Evolutionary conservation across 2,797 vertebrate species (phyloP), one percentile per base, ranked within the genome.

Genomic region (Sebastes diploproa): DNA sequence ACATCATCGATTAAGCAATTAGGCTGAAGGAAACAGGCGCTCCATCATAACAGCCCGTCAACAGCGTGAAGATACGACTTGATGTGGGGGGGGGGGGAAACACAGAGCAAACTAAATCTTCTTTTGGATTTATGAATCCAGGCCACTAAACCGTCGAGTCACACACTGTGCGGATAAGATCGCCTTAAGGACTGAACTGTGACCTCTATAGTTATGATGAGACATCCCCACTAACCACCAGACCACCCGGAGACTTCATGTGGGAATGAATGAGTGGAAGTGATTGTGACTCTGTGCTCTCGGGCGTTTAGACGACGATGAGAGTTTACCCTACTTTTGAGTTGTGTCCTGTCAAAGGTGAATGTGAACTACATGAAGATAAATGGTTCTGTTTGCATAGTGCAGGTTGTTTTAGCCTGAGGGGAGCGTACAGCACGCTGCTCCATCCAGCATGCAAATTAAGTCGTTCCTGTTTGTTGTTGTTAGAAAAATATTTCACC

Each of bases 1-100:
- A 62, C 62, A 60, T 30, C 59, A 84, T 62, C 10, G 50, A 80
- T 82, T 73, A 46, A 78, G 60, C 63, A 36, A 73, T 72, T 64
- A 70, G 52, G 36, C 52, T 55, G 1, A 4, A 46, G 71, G 68
- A 83, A 78, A 55, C 25, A 32, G 32, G 52, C 38, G 1, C 61
- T 68, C 29, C n/a, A 46, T 77, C 38, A 62, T 36, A 56, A 77
- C 59, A 58, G 56, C n/a, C 34, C 22, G 16, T 63, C 38, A 72
- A 12, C 22, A n/a, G 58, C 50, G 8, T 27, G 23, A 29, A 16
- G 46, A 72, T 6, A 27, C 60, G 58, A 30, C n/a, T 63, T 46
- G 1, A 61, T 72, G 61, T 59, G 1, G 16, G 67, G 46, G 3
- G 13, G 34, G 52, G 34, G 25, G 25, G 34, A 27, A 42, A 54